phyloP scores from a whole-genome alignment of 2,888 invertebrate species.

The Parasteatoda lunata region DNA sequence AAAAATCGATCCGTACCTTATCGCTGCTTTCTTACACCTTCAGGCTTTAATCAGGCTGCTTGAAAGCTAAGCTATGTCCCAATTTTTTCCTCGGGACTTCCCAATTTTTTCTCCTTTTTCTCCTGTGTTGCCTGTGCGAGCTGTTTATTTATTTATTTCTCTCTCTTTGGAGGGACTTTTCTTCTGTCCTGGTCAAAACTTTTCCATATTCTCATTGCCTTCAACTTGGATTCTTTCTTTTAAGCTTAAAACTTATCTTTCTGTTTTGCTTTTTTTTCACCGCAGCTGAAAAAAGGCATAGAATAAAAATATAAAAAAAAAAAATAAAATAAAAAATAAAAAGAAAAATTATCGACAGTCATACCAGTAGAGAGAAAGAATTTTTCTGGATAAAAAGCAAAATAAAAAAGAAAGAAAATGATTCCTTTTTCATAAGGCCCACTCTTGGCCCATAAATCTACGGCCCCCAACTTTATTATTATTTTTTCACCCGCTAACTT shows the following conservation, averaged over 20 bases:
- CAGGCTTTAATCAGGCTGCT: conserved; percentile 68
- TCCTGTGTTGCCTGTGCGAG: conserved; percentile 40
- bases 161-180: conserved; percentile 44
- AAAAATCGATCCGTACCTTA: conserved; percentile 67
- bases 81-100: conserved; percentile 57
- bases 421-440: conserved; percentile 59
- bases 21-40: conserved; percentile 63
- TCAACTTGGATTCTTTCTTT: conserved; percentile 61
- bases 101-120: conserved; percentile 20
- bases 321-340: too few species aligned
- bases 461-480: conserved; percentile 17
- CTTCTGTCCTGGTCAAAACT: conserved; percentile 67
- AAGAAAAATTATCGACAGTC: neutral
- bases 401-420: conserved; percentile 38
- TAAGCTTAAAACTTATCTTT: conserved; percentile 67
- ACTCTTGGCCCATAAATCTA: conserved; percentile 57
- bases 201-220: conserved; percentile 65
- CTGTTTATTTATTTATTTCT: conserved; percentile 63
- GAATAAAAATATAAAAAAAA: neutral
- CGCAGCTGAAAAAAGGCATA: conserved; percentile 46
- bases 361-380: conserved; percentile 19
- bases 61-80: conserved; percentile 69
- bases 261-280: conserved; percentile 26
- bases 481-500: conserved; percentile 34
- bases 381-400: neutral